Conservation (phyloP, 1,140 invertebrate genomes). For the Anastatus disparis region DNA sequence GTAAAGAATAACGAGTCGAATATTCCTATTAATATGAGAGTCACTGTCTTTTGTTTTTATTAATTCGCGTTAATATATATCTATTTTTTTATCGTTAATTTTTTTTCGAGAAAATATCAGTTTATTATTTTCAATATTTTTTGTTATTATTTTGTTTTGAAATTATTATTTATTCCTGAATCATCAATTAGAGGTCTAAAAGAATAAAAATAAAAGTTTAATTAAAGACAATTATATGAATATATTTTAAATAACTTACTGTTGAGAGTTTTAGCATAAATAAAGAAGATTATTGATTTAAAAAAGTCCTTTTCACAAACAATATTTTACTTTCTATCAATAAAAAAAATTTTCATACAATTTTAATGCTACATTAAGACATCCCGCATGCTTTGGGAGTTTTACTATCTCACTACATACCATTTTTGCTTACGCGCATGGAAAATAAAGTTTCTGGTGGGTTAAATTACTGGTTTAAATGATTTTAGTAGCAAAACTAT, state of each 20-base stretch:
- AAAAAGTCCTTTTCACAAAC: not conserved
- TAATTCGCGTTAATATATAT: not conserved
- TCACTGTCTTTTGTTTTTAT: slow-evolving; percentile 8
- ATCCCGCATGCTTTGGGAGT: slow-evolving; percentile 62
- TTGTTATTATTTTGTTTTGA: slow-evolving; percentile 7
- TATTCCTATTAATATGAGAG: slow-evolving; percentile 5
- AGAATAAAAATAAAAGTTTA: not conserved
- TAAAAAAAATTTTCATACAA: not conserved
- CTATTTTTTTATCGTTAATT: slow-evolving; percentile 19
- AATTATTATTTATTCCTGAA: slow-evolving; percentile 23
- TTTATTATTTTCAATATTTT: slow-evolving; percentile 10
- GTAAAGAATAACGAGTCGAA: not conserved
- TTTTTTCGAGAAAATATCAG: not conserved
- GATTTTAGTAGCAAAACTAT: not conserved
- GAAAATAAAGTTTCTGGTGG: slow-evolving; percentile 51
- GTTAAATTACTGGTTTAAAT: slow-evolving; percentile 7
- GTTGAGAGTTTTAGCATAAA: not conserved
- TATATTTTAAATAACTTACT: no score
- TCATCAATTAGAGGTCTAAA: slow-evolving; percentile 1
- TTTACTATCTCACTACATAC: slow-evolving; percentile 62
- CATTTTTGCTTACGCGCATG: slow-evolving; percentile 61
- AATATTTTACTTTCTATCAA: not conserved
- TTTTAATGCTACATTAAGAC: slow-evolving; percentile 44
- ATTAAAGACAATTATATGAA: no score
- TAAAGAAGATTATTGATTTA: not conserved